Base-by-base conservation (phyloP, 2,113 vertebrate species). In the Cottus gobio region DNA sequence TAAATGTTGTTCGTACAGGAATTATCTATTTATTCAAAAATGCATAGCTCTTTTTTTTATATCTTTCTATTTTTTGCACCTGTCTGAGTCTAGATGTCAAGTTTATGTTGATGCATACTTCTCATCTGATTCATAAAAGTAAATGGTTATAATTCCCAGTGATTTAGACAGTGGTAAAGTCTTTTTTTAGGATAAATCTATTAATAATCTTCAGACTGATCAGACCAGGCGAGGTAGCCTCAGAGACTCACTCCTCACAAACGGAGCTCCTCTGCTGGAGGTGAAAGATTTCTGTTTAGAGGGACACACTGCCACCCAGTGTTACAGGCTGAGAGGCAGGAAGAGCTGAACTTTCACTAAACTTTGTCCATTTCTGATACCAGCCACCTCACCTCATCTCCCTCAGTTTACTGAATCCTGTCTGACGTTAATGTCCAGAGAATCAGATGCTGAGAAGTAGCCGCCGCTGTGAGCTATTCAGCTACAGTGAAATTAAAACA, bases 291-390 rank as follows among this genome's bases (percentile, higher is more conserved):
- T 66, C 37, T 65, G 80, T 93, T 87, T 88, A 77, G 92, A 92
- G 92, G 91, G 79, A 87, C 91, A 94, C 82, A 94, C 91, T 93
- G 92, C 95, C 93, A 92, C 93, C 95, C 91, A 90, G 90, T 95
- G 94, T 86, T 85, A 57, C 44, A 61, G 20, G 68, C 61, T 63
- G 52, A 20, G 46, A 84, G 76, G 70, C 85, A 89, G 86, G 78
- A 80, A 46, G 30, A 78, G 42, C 50, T 54, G 64, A 26, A 26
- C 65, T 75, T 26, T 24, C 1, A 65, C 52, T 61, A 10, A 85
- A 61, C 57, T 75, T 34, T 74, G 74, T 75, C 75, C 71, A 13
- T 22, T 30, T 68, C 66, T 76, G 15, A 34, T 3, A 24, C 28
- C 30, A n/a, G 4, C 13, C 42, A 9, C 61, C 22, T 67, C 16